Evolutionary conservation across 2,113 vertebrate genomes (phyloP).

Genomic region (Pterocles orientalis): DNA sequence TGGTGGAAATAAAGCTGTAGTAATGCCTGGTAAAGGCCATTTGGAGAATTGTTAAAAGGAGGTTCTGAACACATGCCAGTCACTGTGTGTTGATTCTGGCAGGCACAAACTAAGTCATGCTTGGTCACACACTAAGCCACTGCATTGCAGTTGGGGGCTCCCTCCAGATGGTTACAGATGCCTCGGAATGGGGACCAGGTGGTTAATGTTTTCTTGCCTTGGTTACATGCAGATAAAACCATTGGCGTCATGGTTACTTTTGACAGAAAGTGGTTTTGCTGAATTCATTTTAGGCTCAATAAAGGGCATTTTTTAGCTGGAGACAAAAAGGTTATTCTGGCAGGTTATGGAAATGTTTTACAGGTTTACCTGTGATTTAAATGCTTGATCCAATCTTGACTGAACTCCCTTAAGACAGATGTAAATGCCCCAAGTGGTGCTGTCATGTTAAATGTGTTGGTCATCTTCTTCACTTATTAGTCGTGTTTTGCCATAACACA

Average conservation of each 20-base stretch:
- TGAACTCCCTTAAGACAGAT: neutral
- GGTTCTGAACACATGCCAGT: constrained; percentile 53
- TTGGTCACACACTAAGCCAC: constrained; percentile 23
- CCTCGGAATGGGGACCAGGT: constrained; percentile 52
- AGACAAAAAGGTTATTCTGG: constrained; percentile 41
- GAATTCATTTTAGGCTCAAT: neutral
- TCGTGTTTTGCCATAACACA: neutral
- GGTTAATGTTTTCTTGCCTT: constrained; percentile 65
- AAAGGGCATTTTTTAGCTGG: neutral
- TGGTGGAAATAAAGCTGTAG: neutral
- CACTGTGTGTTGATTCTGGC: constrained; percentile 66
- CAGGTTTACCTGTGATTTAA: neutral
- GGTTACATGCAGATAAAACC: constrained; percentile 57
- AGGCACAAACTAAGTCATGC: neutral
- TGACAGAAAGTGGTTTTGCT: neutral
- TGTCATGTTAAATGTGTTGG: neutral
- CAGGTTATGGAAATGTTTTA: neutral
- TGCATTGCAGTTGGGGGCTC: constrained; percentile 27
- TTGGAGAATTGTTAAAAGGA: constrained; percentile 40
- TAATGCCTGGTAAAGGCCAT: neutral
- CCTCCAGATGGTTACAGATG: constrained; percentile 67
- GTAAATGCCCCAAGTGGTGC: neutral
- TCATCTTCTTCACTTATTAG: neutral
- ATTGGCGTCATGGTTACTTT: constrained; percentile 41
- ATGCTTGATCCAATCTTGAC: neutral